phyloP scores from a whole-genome alignment of 2,113 vertebrate genomes.

The Nothobranchius furzeri region DNA sequence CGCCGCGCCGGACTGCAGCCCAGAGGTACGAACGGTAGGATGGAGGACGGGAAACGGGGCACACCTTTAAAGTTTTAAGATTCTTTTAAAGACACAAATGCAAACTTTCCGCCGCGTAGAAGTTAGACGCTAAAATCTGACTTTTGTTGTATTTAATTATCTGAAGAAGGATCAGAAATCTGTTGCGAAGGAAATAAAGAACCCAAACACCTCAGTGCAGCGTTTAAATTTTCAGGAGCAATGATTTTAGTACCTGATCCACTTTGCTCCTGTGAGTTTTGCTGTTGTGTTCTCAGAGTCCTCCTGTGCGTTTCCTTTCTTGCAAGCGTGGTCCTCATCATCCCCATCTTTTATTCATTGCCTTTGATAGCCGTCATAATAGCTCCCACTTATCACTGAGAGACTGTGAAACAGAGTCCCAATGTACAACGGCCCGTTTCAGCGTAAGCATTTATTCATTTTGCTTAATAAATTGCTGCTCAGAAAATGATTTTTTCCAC shows the following conservation, averaged over 20 bases:
- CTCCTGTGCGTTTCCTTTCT: slow-evolving; percentile 38
- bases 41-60: neutral
- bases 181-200: neutral
- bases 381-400: slow-evolving; percentile 52
- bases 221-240: slow-evolving; percentile 42
- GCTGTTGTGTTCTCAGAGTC: slow-evolving; percentile 36
- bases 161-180: neutral
- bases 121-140: neutral
- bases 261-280: slow-evolving; percentile 29
- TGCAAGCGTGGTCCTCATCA: slow-evolving; percentile 40
- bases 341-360: slow-evolving; percentile 59
- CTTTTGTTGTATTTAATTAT: neutral
- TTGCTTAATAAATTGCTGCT: too few relatives aligned
- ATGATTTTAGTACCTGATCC: slow-evolving; percentile 46
- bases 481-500: too few relatives aligned
- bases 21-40: slow-evolving; percentile 79
- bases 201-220: neutral
- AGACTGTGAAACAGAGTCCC: slow-evolving; percentile 23
- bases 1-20: slow-evolving; percentile 82
- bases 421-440: too few relatives aligned
- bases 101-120: neutral
- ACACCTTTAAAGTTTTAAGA: neutral
- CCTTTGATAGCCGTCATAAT: slow-evolving; percentile 47
- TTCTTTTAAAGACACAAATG: neutral
- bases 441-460: too few relatives aligned